These are phyloP conservation scores for Leptopterna dolabrata DNA, from an alignment of 2,888 invertebrate genomes.

Conservation along the genomic window DNA sequence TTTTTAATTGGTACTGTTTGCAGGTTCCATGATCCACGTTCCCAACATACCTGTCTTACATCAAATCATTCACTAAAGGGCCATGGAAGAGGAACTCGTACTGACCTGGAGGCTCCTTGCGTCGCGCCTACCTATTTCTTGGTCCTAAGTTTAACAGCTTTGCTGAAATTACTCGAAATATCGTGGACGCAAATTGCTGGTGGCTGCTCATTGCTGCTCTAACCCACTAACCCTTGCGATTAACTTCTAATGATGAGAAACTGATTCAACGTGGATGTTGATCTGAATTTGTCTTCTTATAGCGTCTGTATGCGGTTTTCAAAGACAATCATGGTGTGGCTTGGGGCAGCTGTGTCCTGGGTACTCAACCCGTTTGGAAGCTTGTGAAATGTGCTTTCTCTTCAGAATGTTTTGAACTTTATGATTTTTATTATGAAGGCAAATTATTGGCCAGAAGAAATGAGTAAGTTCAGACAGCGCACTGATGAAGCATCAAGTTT, in stretches of 20 bases:
- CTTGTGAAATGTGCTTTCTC: too few species aligned
- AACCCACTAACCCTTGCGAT: neutral
- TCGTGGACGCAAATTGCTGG: neutral
- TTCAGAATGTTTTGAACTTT: too few species aligned
- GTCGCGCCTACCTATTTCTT: neutral
- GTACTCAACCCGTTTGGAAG: too few species aligned
- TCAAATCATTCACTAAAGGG: conserved; percentile 5
- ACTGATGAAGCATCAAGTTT: too few species aligned
- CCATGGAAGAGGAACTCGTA: conserved; percentile 39
- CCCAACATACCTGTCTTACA: conserved; percentile 36
- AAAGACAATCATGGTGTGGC: too few species aligned
- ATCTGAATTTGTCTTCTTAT: neutral
- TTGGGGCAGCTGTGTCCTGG: too few species aligned
- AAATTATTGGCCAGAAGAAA: too few species aligned
- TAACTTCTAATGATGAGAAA: neutral
- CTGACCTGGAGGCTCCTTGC: neutral
- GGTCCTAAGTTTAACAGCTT: neutral
- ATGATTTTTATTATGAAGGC: too few species aligned
- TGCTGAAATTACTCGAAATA: too few species aligned
- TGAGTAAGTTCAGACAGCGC: too few species aligned
- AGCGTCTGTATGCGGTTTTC: too few species aligned
- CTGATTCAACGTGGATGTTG: neutral
- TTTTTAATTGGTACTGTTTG: neutral
- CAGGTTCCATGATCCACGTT: conserved; percentile 46
- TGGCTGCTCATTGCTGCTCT: neutral